Evolutionary conservation across 2,113 vertebrate species (phyloP).

Genomic region (Boulengerochromis microlepis): DNA sequence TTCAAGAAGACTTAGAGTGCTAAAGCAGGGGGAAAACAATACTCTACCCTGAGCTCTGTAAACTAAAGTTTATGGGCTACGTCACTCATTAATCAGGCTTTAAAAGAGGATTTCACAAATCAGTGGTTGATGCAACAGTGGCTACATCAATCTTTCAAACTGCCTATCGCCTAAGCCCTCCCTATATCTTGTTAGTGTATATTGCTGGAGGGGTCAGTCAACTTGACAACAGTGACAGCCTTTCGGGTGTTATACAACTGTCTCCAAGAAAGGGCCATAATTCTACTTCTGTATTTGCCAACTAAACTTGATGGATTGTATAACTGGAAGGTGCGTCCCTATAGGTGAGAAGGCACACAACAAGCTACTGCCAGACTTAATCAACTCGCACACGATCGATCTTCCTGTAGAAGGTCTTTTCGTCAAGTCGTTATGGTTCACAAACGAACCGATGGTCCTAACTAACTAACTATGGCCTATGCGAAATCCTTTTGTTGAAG

Average conservation of each 20-base stretch:
- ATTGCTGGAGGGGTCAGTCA: not conserved
- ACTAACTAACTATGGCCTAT: not conserved
- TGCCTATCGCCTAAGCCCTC: not conserved
- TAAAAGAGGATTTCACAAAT: not conserved
- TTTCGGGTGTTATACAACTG: not conserved
- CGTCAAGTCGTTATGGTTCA: not conserved
- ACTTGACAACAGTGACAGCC: not conserved
- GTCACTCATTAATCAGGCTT: not conserved
- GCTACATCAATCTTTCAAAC: not conserved
- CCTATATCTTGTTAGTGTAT: not conserved
- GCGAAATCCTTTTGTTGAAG: not conserved
- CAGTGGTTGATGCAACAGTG: not conserved
- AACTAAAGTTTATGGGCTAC: not conserved
- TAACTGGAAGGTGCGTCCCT: not conserved
- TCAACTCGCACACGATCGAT: not conserved
- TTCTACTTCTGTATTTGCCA: not conserved
- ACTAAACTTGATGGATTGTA: not conserved
- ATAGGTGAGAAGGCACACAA: not conserved
- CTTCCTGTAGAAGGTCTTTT: not conserved
- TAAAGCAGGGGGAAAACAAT: not conserved
- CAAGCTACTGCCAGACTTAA: not conserved
- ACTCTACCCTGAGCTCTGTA: not conserved
- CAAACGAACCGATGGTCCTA: not conserved
- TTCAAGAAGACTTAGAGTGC: not conserved
- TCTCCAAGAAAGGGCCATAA: not conserved